Conservation (phyloP, 2,797 vertebrate species). For the Sylvilagus floridanus region DNA sequence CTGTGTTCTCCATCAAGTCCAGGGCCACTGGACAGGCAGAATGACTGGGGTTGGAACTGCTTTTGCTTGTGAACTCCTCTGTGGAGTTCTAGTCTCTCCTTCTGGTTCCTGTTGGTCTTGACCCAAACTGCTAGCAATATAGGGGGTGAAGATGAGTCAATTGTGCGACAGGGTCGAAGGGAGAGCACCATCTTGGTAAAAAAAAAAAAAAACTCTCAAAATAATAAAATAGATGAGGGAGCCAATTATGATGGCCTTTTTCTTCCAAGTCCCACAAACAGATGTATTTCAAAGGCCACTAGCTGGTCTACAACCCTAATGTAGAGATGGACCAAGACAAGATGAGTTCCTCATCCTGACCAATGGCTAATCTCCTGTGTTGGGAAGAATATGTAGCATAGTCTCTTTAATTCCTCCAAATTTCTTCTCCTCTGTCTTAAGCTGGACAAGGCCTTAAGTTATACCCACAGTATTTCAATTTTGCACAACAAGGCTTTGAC, state of each 20-base stretch:
- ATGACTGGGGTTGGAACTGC: background rate
- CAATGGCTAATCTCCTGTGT: background rate
- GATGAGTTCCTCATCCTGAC: background rate
- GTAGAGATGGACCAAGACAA: background rate
- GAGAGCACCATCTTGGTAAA: background rate
- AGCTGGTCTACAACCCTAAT: background rate
- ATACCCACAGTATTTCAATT: background rate
- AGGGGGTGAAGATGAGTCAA: too few species aligned
- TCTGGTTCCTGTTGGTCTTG: background rate
- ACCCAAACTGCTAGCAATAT: background rate
- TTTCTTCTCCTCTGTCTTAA: background rate
- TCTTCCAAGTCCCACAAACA: background rate
- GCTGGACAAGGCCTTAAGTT: background rate
- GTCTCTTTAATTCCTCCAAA: background rate
- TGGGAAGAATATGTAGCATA: rapidly evolving
- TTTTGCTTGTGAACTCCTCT: background rate
- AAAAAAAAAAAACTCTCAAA: background rate
- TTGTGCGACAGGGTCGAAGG: background rate
- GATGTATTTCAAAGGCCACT: background rate
- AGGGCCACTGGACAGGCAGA: background rate
- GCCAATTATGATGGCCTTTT: background rate
- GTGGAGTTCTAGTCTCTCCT: background rate
- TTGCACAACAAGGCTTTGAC: background rate
- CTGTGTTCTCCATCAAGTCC: background rate
- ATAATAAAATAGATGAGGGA: too few species aligned